Base-by-base conservation (phyloP, 2,113 vertebrate genomes). In the Cyprinus carpio region DNA sequence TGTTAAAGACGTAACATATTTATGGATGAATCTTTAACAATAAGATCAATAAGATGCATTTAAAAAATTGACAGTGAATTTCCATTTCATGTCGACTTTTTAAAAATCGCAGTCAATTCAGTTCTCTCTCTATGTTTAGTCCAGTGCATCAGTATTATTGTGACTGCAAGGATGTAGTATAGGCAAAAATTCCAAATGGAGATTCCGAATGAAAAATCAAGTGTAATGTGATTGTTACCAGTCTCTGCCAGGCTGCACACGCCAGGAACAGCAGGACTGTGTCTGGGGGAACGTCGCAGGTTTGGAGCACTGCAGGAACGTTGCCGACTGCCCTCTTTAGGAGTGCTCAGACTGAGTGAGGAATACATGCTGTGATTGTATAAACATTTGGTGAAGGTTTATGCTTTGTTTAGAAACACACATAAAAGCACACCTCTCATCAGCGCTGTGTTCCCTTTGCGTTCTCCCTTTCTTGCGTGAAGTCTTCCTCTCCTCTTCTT, bases 281-380 rank as follows among this genome's bases (percentile, higher is more conserved):
- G 96, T 92, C 96, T 94, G 0, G 96, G 96, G 31, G 97, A 97
- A 88, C 96, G 96, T 72, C 96, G 96, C 84, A 98, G 95, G 94
- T 97, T 99, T 0, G 97, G 97, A 85, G 97, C 95, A 88, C 96
- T 99, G 89, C 96, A 97, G 20, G 97, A 98, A 87, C 97, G 96
- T 88, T 98, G 97, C 71, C 97, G 96, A 92, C 95, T 96, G 86
- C 95, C 96, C 88, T 99, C 97, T 25, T 95, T 94, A 69, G 96
- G 91, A 75, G 95, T 94, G 88, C 95, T 98, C 84, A 95, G 92
- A 89, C 97, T 99, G 92, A 74, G 89, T 29, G 4, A n/a, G 3
- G 25, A 31, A 72, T 20, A 37, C 65, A 69, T 43, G 58, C 60
- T n/a, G 13, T 18, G 3, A 29, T 13, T 31, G 9, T n/a, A 12